Evolutionary conservation across 2,113 vertebrate genomes (phyloP).

Genomic region (Thunnus thynnus): DNA sequence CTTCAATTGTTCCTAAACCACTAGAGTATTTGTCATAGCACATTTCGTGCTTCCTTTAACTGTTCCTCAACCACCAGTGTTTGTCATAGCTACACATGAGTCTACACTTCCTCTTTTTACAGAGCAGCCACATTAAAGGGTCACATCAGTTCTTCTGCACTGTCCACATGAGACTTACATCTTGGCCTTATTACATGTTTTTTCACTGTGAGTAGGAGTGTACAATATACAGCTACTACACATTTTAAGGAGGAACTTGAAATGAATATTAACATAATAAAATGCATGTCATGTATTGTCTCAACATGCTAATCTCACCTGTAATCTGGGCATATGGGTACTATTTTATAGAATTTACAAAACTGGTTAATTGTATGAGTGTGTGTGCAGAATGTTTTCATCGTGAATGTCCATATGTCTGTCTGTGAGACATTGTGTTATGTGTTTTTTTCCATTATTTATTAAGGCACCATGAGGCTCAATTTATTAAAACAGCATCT

Average conservation of each 20-base stretch:
- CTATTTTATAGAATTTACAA: not conserved
- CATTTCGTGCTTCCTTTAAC: not conserved
- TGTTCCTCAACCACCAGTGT: not conserved
- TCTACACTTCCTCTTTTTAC: conserved; percentile 13
- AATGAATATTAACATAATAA: not conserved
- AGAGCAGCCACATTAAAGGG: not conserved
- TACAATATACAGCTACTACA: not conserved
- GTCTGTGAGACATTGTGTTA: not conserved
- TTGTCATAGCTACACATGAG: not conserved
- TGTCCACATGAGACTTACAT: not conserved
- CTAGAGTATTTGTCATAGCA: not conserved
- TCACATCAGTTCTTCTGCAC: not conserved
- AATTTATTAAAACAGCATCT: not conserved
- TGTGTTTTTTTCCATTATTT: too few relatives aligned
- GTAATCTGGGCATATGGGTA: not conserved
- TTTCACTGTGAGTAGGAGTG: not conserved
- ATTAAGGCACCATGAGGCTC: too few relatives aligned
- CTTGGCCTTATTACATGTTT: not conserved
- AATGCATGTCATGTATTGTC: not conserved
- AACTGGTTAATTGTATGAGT: not conserved
- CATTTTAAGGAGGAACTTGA: too few relatives aligned
- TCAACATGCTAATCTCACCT: not conserved
- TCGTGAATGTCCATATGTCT: not conserved
- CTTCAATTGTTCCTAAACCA: not conserved
- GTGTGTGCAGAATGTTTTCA: too few relatives aligned